These are phyloP conservation scores for Apaloderma vittatum DNA, from an alignment of 2,113 vertebrate genomes.

Conservation along the genomic window DNA sequence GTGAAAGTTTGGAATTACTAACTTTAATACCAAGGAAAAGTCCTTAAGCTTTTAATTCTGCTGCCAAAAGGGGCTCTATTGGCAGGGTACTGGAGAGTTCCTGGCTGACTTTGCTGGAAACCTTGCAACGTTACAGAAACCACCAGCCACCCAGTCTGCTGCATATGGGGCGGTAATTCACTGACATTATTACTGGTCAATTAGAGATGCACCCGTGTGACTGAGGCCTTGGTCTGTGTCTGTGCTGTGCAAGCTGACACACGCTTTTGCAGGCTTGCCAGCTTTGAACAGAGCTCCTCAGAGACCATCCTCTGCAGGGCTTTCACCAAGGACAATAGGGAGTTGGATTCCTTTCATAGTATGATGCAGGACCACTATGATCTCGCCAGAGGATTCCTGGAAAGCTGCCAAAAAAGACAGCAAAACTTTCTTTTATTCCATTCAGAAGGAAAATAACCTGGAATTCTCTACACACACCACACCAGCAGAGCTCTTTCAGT, in stretches of 20 bases:
- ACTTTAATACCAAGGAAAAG: conserved; percentile 8
- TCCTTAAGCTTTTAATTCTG: background rate
- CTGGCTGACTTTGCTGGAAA: conserved; percentile 41
- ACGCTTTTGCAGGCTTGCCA: background rate
- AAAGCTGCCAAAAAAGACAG: conserved; percentile 33
- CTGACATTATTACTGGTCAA: conserved; percentile 4
- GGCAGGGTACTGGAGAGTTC: background rate
- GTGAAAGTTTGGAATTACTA: conserved; percentile 2
- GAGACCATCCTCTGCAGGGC: conserved; percentile 5
- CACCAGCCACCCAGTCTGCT: conserved; percentile 11
- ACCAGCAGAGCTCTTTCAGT: background rate
- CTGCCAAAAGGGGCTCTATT: background rate
- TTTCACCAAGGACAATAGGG: background rate
- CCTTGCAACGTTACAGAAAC: background rate
- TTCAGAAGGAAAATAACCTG: conserved; percentile 42
- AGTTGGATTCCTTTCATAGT: background rate
- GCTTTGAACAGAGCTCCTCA: background rate
- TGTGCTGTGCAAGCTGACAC: background rate
- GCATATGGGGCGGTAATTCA: background rate
- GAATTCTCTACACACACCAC: background rate
- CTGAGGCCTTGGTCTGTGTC: background rate
- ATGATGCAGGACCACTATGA: background rate
- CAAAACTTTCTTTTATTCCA: conserved; percentile 38
- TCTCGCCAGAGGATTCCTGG: conserved; percentile 16
- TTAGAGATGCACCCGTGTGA: background rate